Evolutionary conservation across 2,888 invertebrate genomes (phyloP), one percentile per base, ranked within the genome.

Genomic region (Rotaria magnacalcarata): DNA sequence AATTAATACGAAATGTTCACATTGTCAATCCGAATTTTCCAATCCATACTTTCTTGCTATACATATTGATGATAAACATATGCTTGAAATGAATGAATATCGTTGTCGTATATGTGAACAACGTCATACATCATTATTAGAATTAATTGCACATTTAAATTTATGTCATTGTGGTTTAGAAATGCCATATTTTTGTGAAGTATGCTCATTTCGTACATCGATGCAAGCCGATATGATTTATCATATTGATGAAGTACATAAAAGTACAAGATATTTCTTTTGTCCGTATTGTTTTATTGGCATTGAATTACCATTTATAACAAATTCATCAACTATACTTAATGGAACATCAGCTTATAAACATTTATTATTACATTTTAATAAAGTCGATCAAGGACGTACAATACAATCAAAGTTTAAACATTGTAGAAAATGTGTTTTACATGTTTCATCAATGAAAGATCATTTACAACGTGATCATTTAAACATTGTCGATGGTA

Each of bases 101-200:
- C 85, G 85, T 47, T 87, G 87, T 50, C 85, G 87, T 50, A 87
- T 87, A 56, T 87, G 87, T 54, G 85, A 87, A 58, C 85, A 85
- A 60, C 60, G 84, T 84, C 87, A 87, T 54, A 58, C 74, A 43
- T 60, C 52, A 74, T 47, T 85, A 21, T 60, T n/a, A 19, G 85
- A 85, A 67, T 60, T 87, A 14, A 43, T 85, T 3, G 85, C 80
- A 84, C 87, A 87, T 75, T 84, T 87, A 47, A 87, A 84, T 24
- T 41, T 67, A 50, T 50, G 56, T 27, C 87, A 87, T 84, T 87
- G 85, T n/a, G 85, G 85, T 52, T 75, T 80, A 84, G 87, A 87
- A 74, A 87, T 87, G 87, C 87, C 87, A 47, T 87, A 87, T 60
- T 47, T 34, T 27, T 87, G 87, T 87, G 85, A 87, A 80, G 85